Conservation (phyloP, 2,888 invertebrate species). For the Trachelus troglodyta region DNA sequence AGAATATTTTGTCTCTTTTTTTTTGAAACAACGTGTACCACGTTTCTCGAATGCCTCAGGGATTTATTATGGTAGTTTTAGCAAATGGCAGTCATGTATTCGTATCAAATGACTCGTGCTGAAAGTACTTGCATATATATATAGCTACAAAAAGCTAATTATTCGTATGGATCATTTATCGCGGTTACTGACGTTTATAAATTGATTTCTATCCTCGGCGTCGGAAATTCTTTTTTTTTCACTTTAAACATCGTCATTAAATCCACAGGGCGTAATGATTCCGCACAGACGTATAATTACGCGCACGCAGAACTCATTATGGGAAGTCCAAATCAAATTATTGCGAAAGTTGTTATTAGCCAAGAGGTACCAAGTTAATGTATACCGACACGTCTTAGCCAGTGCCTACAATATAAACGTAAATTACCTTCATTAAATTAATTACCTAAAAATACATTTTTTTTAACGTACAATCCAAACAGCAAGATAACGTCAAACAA, state of each 20-base stretch:
- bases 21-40: neutral
- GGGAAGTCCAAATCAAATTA: conserved; percentile 32
- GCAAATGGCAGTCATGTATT: neutral
- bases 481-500: neutral
- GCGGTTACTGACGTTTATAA: neutral
- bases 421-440: conserved; percentile 31
- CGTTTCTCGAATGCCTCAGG: neutral
- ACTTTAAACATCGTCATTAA: conserved; percentile 16
- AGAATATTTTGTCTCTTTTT: neutral
- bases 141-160: neutral
- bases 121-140: neutral
- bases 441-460: conserved; percentile 13
- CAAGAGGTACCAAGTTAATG: conserved; percentile 11
- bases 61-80: neutral
- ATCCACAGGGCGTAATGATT: conserved; percentile 16
- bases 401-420: conserved; percentile 10
- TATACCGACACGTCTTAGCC: neutral
- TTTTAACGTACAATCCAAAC: neutral
- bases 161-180: conserved; percentile 12
- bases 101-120: neutral
- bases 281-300: conserved; percentile 29
- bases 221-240: neutral
- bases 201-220: neutral
- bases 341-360: conserved; percentile 32
- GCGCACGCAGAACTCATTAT: conserved; percentile 31